Evolutionary conservation across 2,797 vertebrate species (phyloP), one percentile per base, ranked within the genome.

Genomic region (Garrulus glandarius): DNA sequence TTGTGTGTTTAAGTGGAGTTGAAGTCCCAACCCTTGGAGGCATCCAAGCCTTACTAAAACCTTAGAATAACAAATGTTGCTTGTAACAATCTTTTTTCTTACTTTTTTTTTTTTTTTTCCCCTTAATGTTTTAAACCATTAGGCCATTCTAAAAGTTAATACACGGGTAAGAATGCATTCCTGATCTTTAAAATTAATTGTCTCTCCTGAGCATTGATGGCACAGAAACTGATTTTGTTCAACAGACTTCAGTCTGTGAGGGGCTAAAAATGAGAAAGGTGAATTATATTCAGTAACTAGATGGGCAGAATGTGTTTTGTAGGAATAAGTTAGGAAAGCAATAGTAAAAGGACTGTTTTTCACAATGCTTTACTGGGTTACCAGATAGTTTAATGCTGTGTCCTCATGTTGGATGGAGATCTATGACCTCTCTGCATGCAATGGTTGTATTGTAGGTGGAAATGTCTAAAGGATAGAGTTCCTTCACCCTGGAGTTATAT

Each of bases 1-100:
- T 75, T 79, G 65, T 50, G 79, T 92, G 64, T 78, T 89, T 96
- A 92, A 91, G 65, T 89, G 80, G 63, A 96, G 79, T 72, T 90
- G 95, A 92, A 94, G 65, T 37, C 65, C 24, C 52, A 88, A 34
- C 82, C 89, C 92, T 95, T 59, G 91, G 46, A 95, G 96, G 96
- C 91, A 95, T 94, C 79, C 71, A 81, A 21, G 68, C 71, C 78
- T 94, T 89, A 55, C 83, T 69, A 69, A 93, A 92, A 65, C 61
- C 67, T 88, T 93, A 90, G 91, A 95, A 95, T 94, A 95, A 95
- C 83, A 95, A 95, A 72, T 69, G 55, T 47, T 89, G 43, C 84
- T 80, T 75, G 61, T 44, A 91, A 55, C 41, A 37, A 1, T 69
- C 6, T 37, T 30, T 37, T 16, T 46, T 15, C 15, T 29, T 16